These are phyloP conservation scores for Paracentrotus lividus DNA, from an alignment of 53 echinoderm and acorn worm species.

Conservation along the genomic window DNA sequence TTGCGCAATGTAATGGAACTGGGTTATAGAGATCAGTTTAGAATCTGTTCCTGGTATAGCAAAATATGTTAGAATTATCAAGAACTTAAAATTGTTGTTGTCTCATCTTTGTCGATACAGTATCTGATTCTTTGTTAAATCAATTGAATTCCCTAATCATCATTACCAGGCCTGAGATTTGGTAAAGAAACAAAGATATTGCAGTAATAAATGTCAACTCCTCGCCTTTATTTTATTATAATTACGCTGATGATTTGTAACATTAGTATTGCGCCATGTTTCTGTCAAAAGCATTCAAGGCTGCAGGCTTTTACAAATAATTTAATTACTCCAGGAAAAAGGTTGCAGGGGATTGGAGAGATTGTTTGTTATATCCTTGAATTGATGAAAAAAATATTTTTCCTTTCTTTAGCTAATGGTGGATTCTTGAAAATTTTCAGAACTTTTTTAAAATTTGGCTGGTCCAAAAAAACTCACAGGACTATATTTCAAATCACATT, in stretches of 20 bases:
- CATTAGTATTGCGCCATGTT: not conserved
- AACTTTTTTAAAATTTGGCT: not conserved
- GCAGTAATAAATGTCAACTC: no score
- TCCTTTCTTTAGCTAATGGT: no score
- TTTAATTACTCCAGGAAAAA: not conserved
- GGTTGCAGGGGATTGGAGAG: no score
- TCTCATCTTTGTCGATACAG: not conserved
- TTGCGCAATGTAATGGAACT: not conserved
- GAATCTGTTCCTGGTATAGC: not conserved
- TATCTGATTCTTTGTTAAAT: not conserved
- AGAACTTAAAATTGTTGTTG: not conserved
- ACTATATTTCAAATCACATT: not conserved
- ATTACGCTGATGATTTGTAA: not conserved
- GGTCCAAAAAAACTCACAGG: not conserved
- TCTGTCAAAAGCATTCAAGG: not conserved
- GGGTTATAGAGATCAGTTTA: not conserved
- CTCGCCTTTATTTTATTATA: not conserved
- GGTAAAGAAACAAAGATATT: no score
- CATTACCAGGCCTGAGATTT: no score
- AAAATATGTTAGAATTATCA: not conserved
- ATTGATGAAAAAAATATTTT: no score
- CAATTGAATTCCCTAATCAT: no score
- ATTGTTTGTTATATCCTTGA: no score
- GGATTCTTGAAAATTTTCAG: not conserved
- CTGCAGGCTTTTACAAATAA: not conserved